Base-by-base conservation (phyloP, 2,888 invertebrate genomes). In the Tenthredo scrophulariae region DNA sequence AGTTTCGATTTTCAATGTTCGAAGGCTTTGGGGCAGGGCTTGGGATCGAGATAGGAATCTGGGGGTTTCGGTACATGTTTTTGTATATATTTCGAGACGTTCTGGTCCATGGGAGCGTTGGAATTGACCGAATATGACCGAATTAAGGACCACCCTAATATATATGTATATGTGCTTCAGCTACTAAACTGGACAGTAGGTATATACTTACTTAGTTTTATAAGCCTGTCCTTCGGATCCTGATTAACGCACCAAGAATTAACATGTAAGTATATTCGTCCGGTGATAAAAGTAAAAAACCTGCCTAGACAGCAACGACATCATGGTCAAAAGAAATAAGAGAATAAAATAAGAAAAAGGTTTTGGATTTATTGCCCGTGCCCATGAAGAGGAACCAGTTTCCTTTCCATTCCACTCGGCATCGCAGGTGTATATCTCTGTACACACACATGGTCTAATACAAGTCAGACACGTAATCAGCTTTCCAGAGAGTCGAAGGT, bases 141-240 rank as follows among this genome's bases (percentile, higher is more conserved):
- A 37, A 7, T 37, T 7, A 37, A 37, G 37, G 37, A 37, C 37
- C 37, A 37, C 37, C 37, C 6, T 37, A 37, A 37, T 37, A 37
- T 37, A 37, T 37, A 37, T 2, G 37, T 37, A 37, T 7, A 37
- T 37, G 7, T 37, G 37, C 0, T 37, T 37, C 15, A 18, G 67
- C 74, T 5, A 74, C 40, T 74, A 74, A 74, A 22, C 74, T 26
- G 5, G 10, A 26, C 22, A 10, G 43, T 74, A 54, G 54, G 54
- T 72, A n/a, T 15, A 29, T 37, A 74, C 74, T 72, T 40, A 72
- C 75, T 77, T 54, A 54, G 54, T 77, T 54, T 77, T 54, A 77
- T 22, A 50, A 77, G 77, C 77, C 77, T 74, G 77, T 54, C 50
- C 29, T 50, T 75, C 26, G 6, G 29, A 7, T n/a, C 22, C 74